These are phyloP conservation scores for Hippocampus zosterae DNA, from an alignment of 2,113 vertebrate species.

Conservation along the genomic window DNA sequence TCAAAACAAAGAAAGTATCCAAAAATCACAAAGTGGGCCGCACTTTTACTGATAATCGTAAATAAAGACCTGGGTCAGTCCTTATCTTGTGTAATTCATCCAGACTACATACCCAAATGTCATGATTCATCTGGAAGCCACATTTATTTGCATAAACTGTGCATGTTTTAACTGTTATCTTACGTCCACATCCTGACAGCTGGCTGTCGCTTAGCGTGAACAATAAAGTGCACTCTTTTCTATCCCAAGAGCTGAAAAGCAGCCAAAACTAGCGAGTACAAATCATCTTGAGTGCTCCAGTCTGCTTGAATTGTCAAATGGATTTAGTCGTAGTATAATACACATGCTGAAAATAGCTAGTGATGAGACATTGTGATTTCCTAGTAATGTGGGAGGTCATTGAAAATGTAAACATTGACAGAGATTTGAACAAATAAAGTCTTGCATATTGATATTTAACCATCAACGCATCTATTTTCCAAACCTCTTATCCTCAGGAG, in stretches of 20 bases:
- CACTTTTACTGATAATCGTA: too few species aligned
- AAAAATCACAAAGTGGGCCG: too few species aligned
- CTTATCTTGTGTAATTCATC: neutral
- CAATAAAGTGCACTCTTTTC: neutral
- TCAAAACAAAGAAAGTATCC: too few species aligned
- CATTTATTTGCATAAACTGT: neutral
- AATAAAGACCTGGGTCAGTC: too few species aligned
- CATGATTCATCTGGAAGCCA: neutral
- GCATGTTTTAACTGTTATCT: neutral
- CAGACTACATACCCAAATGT: neutral
- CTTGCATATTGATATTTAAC: too few species aligned
- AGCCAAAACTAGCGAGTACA: neutral
- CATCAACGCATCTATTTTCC: too few species aligned
- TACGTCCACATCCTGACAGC: slow-evolving; percentile 2
- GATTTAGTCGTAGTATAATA: neutral
- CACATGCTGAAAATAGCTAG: too few species aligned
- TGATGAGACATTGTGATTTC: too few species aligned
- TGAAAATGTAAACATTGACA: too few species aligned
- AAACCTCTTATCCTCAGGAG: too few species aligned
- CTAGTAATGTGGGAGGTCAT: too few species aligned
- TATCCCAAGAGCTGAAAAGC: neutral
- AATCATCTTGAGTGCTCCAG: neutral
- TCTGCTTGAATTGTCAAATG: neutral
- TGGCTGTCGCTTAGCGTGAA: neutral
- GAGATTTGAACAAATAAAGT: too few species aligned